These are phyloP conservation scores for Philonicus albiceps DNA, from an alignment of 2,888 invertebrate species.

Conservation along the genomic window DNA sequence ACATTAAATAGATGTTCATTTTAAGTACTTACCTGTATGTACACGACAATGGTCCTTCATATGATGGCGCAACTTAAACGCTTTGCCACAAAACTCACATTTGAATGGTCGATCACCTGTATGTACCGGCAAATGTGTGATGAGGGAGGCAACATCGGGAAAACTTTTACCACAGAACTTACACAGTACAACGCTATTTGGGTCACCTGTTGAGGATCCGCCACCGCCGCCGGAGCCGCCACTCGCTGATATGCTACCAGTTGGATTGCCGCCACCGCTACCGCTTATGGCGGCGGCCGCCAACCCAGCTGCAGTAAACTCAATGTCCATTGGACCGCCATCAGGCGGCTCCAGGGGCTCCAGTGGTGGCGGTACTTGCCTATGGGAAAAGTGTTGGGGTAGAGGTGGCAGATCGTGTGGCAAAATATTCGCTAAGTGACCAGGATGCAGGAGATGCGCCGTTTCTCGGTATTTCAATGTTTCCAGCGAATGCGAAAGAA, in stretches of 20 bases:
- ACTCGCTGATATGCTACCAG: slow-evolving; percentile 66
- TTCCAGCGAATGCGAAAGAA: slow-evolving; percentile 87
- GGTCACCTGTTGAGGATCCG: slow-evolving; percentile 64
- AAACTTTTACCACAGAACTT: slow-evolving; percentile 94
- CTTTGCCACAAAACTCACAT: slow-evolving; percentile 93
- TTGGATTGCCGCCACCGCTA: slow-evolving; percentile 51
- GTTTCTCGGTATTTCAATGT: slow-evolving; percentile 84
- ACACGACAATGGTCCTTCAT: slow-evolving; percentile 95
- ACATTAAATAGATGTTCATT: not conserved
- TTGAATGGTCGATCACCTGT: slow-evolving; percentile 91
- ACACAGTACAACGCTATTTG: slow-evolving; percentile 83
- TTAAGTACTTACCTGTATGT: slow-evolving; percentile 76
- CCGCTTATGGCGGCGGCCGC: slow-evolving; percentile 60
- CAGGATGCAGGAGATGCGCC: slow-evolving; percentile 70
- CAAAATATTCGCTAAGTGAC: slow-evolving; percentile 67
- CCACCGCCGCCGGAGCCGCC: slow-evolving; percentile 65
- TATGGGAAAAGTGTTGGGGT: slow-evolving; percentile 62
- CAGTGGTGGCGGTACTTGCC: slow-evolving; percentile 52
- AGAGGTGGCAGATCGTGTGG: slow-evolving; percentile 59
- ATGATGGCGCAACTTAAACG: slow-evolving; percentile 90
- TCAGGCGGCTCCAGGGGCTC: slow-evolving; percentile 62
- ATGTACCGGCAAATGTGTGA: slow-evolving; percentile 87
- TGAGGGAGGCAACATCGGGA: slow-evolving; percentile 87
- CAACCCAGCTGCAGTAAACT: slow-evolving; percentile 57
- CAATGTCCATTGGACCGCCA: slow-evolving; percentile 51